phyloP scores from a whole-genome alignment of 2,113 vertebrate genomes.

The Neotoma lepida region DNA sequence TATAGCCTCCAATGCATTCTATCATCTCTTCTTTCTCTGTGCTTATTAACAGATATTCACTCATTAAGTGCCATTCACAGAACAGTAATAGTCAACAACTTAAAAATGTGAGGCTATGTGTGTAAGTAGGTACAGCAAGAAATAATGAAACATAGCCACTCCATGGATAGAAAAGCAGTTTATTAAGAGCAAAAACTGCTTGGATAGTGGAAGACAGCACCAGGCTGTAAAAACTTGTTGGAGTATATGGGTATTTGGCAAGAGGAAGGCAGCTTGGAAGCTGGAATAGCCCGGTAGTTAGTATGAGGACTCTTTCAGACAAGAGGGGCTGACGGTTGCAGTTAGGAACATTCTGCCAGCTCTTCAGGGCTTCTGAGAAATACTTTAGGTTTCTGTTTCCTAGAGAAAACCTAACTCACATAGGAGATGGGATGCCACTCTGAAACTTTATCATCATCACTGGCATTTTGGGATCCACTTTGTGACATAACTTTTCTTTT shows the following conservation, averaged over 20 bases:
- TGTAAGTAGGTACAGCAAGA: neutral
- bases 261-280: neutral
- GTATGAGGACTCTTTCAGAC: neutral
- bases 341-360: neutral
- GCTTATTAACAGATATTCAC: neutral
- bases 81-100: neutral
- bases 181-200: neutral
- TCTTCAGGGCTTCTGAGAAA: neutral
- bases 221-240: neutral
- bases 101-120: neutral
- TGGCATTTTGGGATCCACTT: neutral
- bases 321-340: neutral
- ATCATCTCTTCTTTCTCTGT: neutral
- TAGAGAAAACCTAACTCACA: neutral
- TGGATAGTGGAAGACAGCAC: neutral
- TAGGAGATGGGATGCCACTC: neutral
- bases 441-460: neutral
- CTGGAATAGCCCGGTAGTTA: neutral
- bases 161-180: neutral
- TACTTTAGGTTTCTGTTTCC: neutral
- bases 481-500: neutral
- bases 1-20: neutral
- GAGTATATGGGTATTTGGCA: neutral
- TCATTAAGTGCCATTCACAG: neutral
- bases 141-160: neutral